phyloP scores from a whole-genome alignment of 2,888 invertebrate genomes.

The Sylvicola cinctus region DNA sequence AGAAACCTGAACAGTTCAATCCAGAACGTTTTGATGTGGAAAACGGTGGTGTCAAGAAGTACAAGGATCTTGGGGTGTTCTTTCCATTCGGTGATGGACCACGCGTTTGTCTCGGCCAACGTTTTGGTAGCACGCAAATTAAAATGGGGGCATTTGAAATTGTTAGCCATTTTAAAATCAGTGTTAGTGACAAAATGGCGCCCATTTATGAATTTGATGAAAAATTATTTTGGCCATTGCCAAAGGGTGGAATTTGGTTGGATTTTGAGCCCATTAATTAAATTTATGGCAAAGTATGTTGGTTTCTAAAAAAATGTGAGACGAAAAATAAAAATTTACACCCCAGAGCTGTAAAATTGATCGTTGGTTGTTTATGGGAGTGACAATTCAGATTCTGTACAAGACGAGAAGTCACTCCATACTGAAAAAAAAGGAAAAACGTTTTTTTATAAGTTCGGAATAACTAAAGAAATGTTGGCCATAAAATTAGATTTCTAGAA shows the following conservation, averaged over 20 bases:
- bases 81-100: constrained; percentile 25
- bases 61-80: constrained; percentile 14
- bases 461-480: too few species aligned
- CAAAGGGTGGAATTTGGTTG: constrained; percentile 18
- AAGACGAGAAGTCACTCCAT: too few species aligned
- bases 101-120: constrained; percentile 21
- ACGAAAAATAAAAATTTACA: too few species aligned
- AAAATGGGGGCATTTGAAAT: constrained; percentile 19
- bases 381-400: too few species aligned
- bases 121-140: constrained; percentile 19
- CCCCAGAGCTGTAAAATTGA: too few species aligned
- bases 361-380: too few species aligned
- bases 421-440: too few species aligned
- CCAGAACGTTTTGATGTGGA: constrained; percentile 28
- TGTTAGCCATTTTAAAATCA: constrained; percentile 17
- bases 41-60: constrained; percentile 11
- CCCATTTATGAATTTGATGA: constrained; percentile 16
- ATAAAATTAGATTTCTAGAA: too few species aligned
- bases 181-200: constrained; percentile 16
- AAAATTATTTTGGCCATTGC: constrained; percentile 11
- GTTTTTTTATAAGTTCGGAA: too few species aligned
- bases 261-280: too few species aligned
- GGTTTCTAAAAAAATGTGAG: too few species aligned
- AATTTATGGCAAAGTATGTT: too few species aligned
- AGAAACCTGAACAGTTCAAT: constrained; percentile 29